Percentiles rank a stretch among this genome's conserved stretches.
These are phyloP conservation scores for Aplocera efformata DNA, from an alignment of 2,888 invertebrate species.

Conservation along the genomic window DNA sequence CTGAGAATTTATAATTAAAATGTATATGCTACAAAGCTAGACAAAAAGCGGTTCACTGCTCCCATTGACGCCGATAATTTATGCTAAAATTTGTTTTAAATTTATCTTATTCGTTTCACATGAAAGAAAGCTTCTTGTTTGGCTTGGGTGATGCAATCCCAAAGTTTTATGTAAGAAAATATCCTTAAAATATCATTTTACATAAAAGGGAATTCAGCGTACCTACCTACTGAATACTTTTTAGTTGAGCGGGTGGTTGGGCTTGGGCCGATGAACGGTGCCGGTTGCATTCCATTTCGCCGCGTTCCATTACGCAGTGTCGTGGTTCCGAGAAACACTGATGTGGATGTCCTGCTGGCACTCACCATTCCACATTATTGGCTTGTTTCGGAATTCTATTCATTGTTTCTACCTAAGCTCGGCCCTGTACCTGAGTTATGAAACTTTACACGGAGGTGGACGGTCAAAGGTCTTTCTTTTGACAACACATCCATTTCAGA, in stretches of 20 bases:
- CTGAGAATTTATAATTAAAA: too few species aligned
- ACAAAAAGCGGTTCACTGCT: too few species aligned
- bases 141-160: too few species aligned
- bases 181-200: slow-evolving; percentile 1
- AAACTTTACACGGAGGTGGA: slow-evolving; percentile 49
- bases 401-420: slow-evolving; percentile 68
- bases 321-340: slow-evolving; percentile 69
- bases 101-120: too few species aligned
- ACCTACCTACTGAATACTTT: slow-evolving; percentile 31
- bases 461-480: slow-evolving; percentile 52
- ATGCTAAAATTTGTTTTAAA: too few species aligned
- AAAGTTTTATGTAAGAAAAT: too few species aligned
- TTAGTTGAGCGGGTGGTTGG: slow-evolving; percentile 35
- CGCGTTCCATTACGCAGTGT: slow-evolving; percentile 68
- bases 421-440: slow-evolving; percentile 56
- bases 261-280: slow-evolving; percentile 36
- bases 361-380: slow-evolving; percentile 64
- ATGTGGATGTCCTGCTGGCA: slow-evolving; percentile 73
- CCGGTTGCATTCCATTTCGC: slow-evolving; percentile 68
- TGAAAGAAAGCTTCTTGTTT: too few species aligned
- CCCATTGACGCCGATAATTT: too few species aligned
- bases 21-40: too few species aligned
- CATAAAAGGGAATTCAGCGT: slow-evolving; percentile 17
- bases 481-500: slow-evolving; percentile 5
- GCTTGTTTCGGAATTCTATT: slow-evolving; percentile 72